phyloP scores from a whole-genome alignment of 1,140 invertebrate genomes.

The Cyrtorhinus lividipennis region DNA sequence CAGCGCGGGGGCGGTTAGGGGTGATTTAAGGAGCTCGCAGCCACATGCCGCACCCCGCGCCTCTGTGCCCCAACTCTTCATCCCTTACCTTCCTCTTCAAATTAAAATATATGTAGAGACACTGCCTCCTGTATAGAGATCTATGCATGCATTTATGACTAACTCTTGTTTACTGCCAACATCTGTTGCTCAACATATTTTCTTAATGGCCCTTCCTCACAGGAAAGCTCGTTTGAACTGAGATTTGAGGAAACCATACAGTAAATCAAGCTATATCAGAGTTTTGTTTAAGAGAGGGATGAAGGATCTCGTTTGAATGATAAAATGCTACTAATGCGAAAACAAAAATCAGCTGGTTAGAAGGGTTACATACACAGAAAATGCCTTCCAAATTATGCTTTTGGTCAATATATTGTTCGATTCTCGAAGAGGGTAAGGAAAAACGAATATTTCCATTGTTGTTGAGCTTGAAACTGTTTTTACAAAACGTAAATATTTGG shows the following conservation, averaged over 20 bases:
- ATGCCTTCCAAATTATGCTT: too few relatives aligned
- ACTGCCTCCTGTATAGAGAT: conserved; percentile 2
- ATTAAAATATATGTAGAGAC: conserved; percentile 8
- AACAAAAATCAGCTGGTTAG: too few relatives aligned
- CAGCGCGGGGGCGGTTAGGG: background rate
- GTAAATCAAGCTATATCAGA: too few relatives aligned
- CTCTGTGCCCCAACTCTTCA: background rate
- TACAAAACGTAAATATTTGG: too few relatives aligned
- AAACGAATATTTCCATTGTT: too few relatives aligned
- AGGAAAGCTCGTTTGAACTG: background rate
- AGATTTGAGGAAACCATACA: background rate
- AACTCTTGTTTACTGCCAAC: conserved; percentile 8
- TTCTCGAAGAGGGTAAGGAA: too few relatives aligned
- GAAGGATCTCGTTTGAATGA: too few relatives aligned
- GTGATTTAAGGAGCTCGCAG: conserved; percentile 6
- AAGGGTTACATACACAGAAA: too few relatives aligned
- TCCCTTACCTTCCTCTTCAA: conserved; percentile 4
- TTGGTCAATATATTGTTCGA: too few relatives aligned
- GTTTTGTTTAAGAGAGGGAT: too few relatives aligned
- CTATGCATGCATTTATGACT: conserved; percentile 9
- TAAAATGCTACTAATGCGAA: too few relatives aligned
- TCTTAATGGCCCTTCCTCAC: background rate
- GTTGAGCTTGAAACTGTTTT: too few relatives aligned
- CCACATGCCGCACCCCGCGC: background rate
- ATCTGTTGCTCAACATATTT: conserved; percentile 7